Base-by-base conservation (phyloP, 2,113 vertebrate genomes). In the Mungos mungo region DNA sequence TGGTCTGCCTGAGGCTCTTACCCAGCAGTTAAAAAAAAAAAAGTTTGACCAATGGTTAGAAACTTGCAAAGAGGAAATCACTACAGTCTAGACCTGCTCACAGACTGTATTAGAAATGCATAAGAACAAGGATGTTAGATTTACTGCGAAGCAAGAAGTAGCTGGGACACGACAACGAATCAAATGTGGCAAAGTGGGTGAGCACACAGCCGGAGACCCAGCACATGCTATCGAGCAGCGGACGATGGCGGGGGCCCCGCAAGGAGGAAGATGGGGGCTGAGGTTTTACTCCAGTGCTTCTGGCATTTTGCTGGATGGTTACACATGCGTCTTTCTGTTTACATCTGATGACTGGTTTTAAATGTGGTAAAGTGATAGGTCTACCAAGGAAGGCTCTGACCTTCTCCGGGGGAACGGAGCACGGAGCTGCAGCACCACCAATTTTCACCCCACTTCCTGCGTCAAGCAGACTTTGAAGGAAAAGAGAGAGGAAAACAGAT, bases 71-170 rank as follows among this genome's bases (percentile, higher is more conserved):
- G 68, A 89, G 38, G 79, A 82, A 94, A 92, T 52, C 47, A 25
- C 50, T 84, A 19, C 3, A 63, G 84, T 66, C 50, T 25, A 85
- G 65, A 84, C 16, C 45, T 50, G 45, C 27, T 80, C 95, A 77
- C 31, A 88, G 57, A 82, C 72, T 45, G 83, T 41, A 72, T 35
- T 2, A 81, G 87, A 97, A 31, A 91, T 4, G 82, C 65, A 27
- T 33, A 80, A 71, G 90, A 94, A 68, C 45, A 57, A 95, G 82
- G 90, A 94, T 38, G 90, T 87, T 88, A 85, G 94, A 96, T 71
- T 89, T 79, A 31, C 89, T 15, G 54, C 15, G 69, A 66, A 97
- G 95, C 89, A 35, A 95, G 95, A 94, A 72, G 79, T 25, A 90
- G 92, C 88, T n/a, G 54, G 77, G 84, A 83, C 25, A 69, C 6